Percentiles rank a stretch among this genome's conserved stretches.
Conservation (phyloP, 1,140 invertebrate genomes). For the Ruditapes philippinarum region DNA sequence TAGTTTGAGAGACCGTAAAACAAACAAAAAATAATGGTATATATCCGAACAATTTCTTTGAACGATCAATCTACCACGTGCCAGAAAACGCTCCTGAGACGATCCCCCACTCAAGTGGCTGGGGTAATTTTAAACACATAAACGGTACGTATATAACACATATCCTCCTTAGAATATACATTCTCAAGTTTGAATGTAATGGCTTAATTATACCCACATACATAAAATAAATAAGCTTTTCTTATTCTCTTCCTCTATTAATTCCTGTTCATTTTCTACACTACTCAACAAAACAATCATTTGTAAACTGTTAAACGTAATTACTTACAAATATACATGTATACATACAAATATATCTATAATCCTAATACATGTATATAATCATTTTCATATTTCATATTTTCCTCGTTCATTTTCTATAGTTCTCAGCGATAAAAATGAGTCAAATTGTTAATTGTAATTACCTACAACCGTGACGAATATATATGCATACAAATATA, state of each 20-base stretch:
- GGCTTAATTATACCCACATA: neutral
- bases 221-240: conserved; percentile 5
- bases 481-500: too few relatives aligned
- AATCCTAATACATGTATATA: too few relatives aligned
- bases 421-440: too few relatives aligned
- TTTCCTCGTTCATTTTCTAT: too few relatives aligned
- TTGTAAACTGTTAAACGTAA: too few relatives aligned
- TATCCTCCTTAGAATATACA: neutral
- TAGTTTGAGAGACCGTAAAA: too few relatives aligned
- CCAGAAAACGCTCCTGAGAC: neutral
- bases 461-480: too few relatives aligned
- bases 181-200: conserved; percentile 1
- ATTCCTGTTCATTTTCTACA: too few relatives aligned
- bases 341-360: neutral
- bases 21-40: too few relatives aligned
- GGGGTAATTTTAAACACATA: conserved; percentile 16
- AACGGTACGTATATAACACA: neutral
- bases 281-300: too few relatives aligned
- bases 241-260: neutral
- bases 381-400: too few relatives aligned
- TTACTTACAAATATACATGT: neutral
- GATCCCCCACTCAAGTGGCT: neutral
- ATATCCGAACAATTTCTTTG: conserved; percentile 15
- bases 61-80: neutral
- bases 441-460: too few relatives aligned